phyloP scores from a whole-genome alignment of 2,113 vertebrate species.

The Hyperopisus bebe region DNA sequence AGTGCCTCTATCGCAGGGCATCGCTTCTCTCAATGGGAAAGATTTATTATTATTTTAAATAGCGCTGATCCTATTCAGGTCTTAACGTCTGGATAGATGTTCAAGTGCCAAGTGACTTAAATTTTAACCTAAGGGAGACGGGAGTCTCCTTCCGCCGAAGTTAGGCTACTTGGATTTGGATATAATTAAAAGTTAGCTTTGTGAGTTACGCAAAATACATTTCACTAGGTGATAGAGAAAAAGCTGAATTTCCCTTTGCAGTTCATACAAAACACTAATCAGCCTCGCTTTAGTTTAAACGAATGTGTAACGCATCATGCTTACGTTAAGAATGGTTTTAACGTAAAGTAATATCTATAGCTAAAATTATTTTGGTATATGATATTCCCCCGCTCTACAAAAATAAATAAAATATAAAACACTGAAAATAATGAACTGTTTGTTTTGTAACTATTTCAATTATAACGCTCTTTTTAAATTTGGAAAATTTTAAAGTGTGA shows the following conservation, averaged over 20 bases:
- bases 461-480: not conserved
- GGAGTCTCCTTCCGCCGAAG: not conserved
- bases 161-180: not conserved
- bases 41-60: not conserved
- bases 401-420: not conserved
- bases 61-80: not conserved
- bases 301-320: not conserved
- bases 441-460: not conserved
- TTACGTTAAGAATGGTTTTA: not conserved
- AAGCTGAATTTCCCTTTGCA: not conserved
- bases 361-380: not conserved
- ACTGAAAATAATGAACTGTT: not conserved
- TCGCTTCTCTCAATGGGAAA: constrained; percentile 7
- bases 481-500: not conserved
- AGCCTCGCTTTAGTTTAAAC: not conserved
- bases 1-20: constrained; percentile 10
- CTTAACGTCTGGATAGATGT: not conserved
- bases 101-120: not conserved
- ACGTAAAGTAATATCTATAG: not conserved
- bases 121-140: not conserved
- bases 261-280: not conserved
- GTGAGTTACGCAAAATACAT: not conserved
- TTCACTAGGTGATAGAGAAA: not conserved
- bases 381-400: not conserved
- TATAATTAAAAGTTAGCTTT: not conserved